Evolutionary conservation across 2,113 vertebrate genomes (phyloP).

Genomic region (Cyanocitta stelleri): DNA sequence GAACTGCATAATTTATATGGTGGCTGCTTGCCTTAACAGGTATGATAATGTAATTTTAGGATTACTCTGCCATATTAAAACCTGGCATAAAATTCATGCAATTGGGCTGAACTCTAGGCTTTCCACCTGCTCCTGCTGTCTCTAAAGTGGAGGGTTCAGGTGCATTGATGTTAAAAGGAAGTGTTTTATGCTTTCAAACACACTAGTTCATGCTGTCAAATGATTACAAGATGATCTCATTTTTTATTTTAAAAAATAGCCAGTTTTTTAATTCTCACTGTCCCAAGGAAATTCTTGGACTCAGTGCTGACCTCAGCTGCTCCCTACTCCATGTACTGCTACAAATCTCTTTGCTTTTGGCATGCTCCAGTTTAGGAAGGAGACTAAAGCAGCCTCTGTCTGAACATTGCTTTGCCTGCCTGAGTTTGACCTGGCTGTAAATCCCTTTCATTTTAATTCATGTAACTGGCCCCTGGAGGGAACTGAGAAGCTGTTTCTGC

Average conservation of each 20-base stretch:
- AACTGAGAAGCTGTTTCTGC: background rate
- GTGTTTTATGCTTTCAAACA: background rate
- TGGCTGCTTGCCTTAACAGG: background rate
- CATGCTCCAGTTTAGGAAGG: background rate
- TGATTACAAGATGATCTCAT: background rate
- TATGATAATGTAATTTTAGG: background rate
- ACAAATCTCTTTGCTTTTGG: background rate
- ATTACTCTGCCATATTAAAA: background rate
- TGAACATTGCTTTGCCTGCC: background rate
- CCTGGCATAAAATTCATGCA: background rate
- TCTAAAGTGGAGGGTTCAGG: background rate
- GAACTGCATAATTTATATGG: background rate
- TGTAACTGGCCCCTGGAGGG: rapidly evolving
- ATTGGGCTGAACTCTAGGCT: background rate
- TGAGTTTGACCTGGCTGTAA: background rate
- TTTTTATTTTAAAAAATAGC: background rate
- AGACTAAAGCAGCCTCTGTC: background rate
- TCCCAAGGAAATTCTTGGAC: background rate
- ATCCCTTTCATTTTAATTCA: background rate
- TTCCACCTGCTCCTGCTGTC: background rate
- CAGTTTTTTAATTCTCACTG: background rate
- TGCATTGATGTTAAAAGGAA: background rate
- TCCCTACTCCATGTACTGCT: background rate
- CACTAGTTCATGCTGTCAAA: background rate
- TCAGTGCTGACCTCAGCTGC: background rate